These are phyloP conservation scores for Pleuronectes platessa DNA, from an alignment of 2,113 vertebrate genomes.

Conservation along the genomic window DNA sequence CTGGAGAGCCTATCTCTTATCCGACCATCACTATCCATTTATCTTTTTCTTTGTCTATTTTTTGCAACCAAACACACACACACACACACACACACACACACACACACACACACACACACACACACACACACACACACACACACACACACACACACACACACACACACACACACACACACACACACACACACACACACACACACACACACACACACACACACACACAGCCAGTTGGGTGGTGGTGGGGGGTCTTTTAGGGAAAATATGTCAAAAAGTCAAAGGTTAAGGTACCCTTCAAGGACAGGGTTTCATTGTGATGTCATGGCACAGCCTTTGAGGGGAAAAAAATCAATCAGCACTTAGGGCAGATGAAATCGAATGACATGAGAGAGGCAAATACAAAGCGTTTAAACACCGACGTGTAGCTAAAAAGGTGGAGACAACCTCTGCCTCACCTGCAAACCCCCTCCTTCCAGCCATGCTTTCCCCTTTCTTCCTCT, in stretches of 20 bases:
- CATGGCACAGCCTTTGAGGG: conserved; percentile 51
- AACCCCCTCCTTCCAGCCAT: conserved; percentile 18
- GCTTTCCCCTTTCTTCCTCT: conserved; percentile 37
- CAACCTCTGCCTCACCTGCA: conserved; percentile 63
- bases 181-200: conserved; percentile 43
- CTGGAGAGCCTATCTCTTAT: conserved; percentile 68
- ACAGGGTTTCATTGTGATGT: conserved; percentile 57
- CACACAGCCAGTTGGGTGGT: neutral
- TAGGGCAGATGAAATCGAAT: conserved; percentile 61
- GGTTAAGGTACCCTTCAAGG: conserved; percentile 59
- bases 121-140: conserved; percentile 29
- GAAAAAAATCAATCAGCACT: conserved; percentile 61
- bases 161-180: conserved; percentile 49
- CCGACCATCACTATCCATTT: conserved; percentile 66
- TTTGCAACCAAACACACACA: conserved; percentile 33
- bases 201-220: conserved; percentile 40
- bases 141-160: conserved; percentile 33
- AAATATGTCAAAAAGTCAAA: conserved; percentile 63
- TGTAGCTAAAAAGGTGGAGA: conserved; percentile 51
- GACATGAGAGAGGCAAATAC: conserved; percentile 58
- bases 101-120: conserved; percentile 45
- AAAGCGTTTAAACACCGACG: conserved; percentile 40
- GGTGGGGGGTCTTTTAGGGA: neutral
- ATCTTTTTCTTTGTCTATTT: conserved; percentile 58
- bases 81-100: conserved; percentile 37